Evolutionary conservation across 2,888 invertebrate genomes (phyloP).

Genomic region (Meliscaeva auricollis): DNA sequence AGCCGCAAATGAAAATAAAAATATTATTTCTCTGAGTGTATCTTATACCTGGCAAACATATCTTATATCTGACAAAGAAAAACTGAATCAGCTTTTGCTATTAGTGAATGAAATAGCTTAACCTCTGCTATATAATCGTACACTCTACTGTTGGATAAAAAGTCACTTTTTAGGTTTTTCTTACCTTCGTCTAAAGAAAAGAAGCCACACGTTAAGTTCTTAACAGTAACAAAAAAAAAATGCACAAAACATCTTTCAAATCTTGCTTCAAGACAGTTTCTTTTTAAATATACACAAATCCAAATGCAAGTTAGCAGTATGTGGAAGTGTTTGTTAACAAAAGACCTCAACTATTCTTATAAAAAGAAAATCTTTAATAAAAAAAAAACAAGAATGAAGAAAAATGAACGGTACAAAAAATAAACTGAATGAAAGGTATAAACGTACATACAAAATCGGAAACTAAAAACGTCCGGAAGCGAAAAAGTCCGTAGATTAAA

Average conservation of each 20-base stretch:
- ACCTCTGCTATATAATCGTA: constrained; percentile 4
- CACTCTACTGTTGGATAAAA: background rate
- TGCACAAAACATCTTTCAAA: constrained; percentile 46
- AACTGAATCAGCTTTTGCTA: constrained; percentile 1
- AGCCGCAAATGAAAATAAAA: too few relatives aligned
- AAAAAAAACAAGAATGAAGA: too few relatives aligned
- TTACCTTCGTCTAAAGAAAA: background rate
- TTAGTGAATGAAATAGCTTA: constrained; percentile 21
- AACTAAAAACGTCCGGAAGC: constrained; percentile 70
- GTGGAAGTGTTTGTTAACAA: constrained; percentile 13
- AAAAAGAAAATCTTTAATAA: background rate
- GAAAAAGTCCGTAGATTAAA: constrained; percentile 61
- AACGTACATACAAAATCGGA: constrained; percentile 31
- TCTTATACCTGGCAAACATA: too few relatives aligned
- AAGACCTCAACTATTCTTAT: constrained; percentile 15
- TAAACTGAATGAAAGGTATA: constrained; percentile 3
- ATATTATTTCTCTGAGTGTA: too few relatives aligned
- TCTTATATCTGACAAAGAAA: too few relatives aligned
- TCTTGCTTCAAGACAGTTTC: constrained; percentile 47
- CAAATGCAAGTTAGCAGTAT: background rate
- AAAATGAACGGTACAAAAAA: background rate
- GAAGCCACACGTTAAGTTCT: constrained; percentile 57
- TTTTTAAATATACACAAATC: background rate
- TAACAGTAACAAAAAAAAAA: constrained; percentile 5
- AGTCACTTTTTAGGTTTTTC: constrained; percentile 1